Percentiles rank a stretch among this genome's conserved stretches.
phyloP scores from a whole-genome alignment of 2,888 invertebrate genomes.

The Onchidella celtica region DNA sequence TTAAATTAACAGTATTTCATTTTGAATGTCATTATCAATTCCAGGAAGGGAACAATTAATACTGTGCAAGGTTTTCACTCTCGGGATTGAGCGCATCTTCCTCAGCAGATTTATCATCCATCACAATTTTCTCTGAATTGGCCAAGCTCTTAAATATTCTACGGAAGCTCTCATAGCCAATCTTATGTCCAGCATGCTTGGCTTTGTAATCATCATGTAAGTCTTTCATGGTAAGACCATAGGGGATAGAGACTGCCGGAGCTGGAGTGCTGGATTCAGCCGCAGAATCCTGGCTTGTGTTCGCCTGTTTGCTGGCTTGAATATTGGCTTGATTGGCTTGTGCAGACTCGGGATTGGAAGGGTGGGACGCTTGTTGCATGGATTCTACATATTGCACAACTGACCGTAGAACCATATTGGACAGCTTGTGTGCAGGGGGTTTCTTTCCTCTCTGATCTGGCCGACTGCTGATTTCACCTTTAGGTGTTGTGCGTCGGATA shows the following conservation, averaged over 20 bases:
- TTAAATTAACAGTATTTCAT: too few species aligned
- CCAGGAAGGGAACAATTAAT: too few species aligned
- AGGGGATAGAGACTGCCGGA: conserved; percentile 7
- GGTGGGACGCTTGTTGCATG: conserved; percentile 37
- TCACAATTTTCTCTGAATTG: conserved; percentile 12
- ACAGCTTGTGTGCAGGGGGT: conserved; percentile 37
- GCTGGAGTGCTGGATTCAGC: too few species aligned
- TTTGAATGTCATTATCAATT: too few species aligned
- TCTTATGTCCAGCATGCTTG: conserved; percentile 37
- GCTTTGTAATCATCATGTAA: conserved; percentile 41
- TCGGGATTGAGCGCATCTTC: background rate
- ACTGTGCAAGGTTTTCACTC: background rate
- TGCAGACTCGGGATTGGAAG: background rate
- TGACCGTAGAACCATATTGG: background rate
- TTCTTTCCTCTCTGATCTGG: conserved; percentile 41
- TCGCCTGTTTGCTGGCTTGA: background rate
- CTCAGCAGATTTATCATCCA: conserved; percentile 1
- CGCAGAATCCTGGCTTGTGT: too few species aligned
- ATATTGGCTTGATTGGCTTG: background rate
- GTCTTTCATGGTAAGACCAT: conserved; percentile 46
- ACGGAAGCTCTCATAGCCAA: conserved; percentile 44
- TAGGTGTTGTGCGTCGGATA: conserved; percentile 32
- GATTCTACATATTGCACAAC: conserved; percentile 41
- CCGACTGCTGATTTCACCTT: conserved; percentile 19
- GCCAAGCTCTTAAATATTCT: conserved; percentile 16